Base-by-base conservation (phyloP, 2,888 invertebrate species). In the Orthosia cruda region DNA sequence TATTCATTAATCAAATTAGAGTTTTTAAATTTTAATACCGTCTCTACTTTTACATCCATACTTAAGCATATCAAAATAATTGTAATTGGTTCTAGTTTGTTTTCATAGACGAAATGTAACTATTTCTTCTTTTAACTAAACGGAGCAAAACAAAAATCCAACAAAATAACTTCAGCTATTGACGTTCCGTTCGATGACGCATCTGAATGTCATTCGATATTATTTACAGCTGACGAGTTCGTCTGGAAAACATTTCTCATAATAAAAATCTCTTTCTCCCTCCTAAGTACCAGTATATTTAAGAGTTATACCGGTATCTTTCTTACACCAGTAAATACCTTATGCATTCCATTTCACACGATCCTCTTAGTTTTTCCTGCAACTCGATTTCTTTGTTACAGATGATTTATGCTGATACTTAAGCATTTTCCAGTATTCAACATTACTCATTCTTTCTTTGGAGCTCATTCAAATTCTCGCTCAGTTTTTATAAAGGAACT, bases 331-430 rank as follows among this genome's bases (percentile, higher is more conserved):
- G 77, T 86, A 86, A 87, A 82, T 80, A 86, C 83, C 74, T 81
- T 80, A 80, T 83, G 87, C 84, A 87, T 87, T 84, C 79, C 77
- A 85, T 85, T 87, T 82, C 81, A 84, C 81, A 82, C 81, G 78
- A 88, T 85, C 78, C 76, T 74, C 82, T 83, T 85, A 87, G 82
- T 88, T 86, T 81, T 80, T 86, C 82, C 80, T 88, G 87, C 84
- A 83, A 82, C 88, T 84, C 87, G 84, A 84, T 88, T 87, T 90
- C 90, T 89, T 91, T 91, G 91, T 91, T 90, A 74, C 85, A 85
- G 81, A 86, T 91, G 91, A 91, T 91, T 91, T 91, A 91, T 90
- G 90, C 86, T 91, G 91, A 91, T 91, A 88, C 87, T 89, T 83
- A 80, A 87, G 85, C 90, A 90, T 90, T 91, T 90, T 88, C 84